Evolutionary conservation across 2,888 invertebrate genomes (phyloP), one percentile per base, ranked within the genome.

Genomic region (Drosophila eohydei): DNA sequence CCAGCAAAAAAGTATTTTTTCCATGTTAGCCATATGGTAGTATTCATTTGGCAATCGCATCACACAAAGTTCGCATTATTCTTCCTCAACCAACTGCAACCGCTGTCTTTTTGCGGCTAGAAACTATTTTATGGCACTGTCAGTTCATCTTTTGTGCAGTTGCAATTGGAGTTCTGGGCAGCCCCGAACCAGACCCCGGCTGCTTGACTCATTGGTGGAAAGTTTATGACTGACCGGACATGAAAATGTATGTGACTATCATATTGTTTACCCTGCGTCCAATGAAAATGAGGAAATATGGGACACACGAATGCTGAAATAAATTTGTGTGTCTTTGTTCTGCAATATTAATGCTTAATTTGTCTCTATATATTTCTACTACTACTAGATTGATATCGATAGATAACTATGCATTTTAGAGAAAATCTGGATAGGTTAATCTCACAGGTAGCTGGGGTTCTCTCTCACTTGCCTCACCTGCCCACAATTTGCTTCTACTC

Each of bases 131-230:
- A 88, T 81, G 60, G 66, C 70, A 52, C 21, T 60, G 71, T 74
- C 82, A 75, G 68, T 88, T 68, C 69, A 83, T 74, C 84, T 66
- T 71, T 86, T 71, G 52, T 44, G 44, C 40, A 48, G 58, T 52
- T 21, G 9, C 14, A 51, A 43, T 30, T 32, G 16, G 54, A 63
- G 72, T 40, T 72, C 44, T 60, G 34, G 12, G 12, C 38, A 41
- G 5, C 52, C 51, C 30, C 46, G n/a, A 48, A 2, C 48, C 48
- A 72, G 28, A 16, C 30, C 30, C 34, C 11, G 16, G 6, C 38
- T 43, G 58, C 54, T 51, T 81, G 81, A 81, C 80, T 81, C 80
- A 75, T 82, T 80, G 83, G 62, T 63, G 57, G 52, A 72, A 61
- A 81, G 70, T 75, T 80, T 78, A 56, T 51, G 56, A 38, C 41